A percentile compares a stretch with the other conserved stretches of the same genome.
Evolutionary conservation across 2,797 vertebrate species (phyloP).

Genomic region (Myoxocephalus aenaeus): DNA sequence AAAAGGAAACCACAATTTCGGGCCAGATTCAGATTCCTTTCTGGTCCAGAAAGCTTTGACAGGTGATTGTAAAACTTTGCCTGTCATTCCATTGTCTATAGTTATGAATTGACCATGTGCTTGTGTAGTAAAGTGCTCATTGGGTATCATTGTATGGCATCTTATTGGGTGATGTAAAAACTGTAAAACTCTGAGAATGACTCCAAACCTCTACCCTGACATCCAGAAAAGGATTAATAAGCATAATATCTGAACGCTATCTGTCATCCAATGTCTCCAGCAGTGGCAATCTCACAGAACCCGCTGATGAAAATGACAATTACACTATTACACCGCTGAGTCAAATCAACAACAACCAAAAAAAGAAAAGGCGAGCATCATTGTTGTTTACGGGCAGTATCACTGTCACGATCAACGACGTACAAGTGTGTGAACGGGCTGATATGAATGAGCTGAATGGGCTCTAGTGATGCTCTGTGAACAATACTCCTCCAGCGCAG

Average conservation of each 20-base stretch:
- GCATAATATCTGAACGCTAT: constrained; percentile 36
- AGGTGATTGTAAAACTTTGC: not conserved
- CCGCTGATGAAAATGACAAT: constrained; percentile 53
- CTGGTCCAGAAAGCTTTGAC: not conserved
- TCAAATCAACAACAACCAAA: constrained; percentile 28
- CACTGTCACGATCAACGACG: constrained; percentile 45
- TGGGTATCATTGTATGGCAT: not conserved
- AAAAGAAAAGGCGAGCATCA: constrained; percentile 56
- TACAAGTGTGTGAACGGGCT: constrained; percentile 57
- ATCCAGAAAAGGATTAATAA: constrained; percentile 9
- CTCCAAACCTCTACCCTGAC: not conserved
- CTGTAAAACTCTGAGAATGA: not conserved
- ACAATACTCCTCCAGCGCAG: constrained; percentile 51
- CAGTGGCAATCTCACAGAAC: constrained; percentile 36
- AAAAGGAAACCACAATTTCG: not conserved
- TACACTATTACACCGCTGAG: constrained; percentile 55
- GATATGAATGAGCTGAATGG: constrained; percentile 62
- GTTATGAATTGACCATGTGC: not conserved
- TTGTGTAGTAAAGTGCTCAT: not conserved
- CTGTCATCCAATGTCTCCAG: constrained; percentile 42
- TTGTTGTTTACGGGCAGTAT: constrained; percentile 68
- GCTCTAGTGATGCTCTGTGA: constrained; percentile 36
- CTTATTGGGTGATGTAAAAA: constrained; percentile 1
- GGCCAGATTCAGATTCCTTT: not conserved
- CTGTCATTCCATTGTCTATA: not conserved